These are phyloP conservation scores for Leptinotarsa undecemlineata DNA, from an alignment of 1,140 invertebrate species.

Conservation along the genomic window DNA sequence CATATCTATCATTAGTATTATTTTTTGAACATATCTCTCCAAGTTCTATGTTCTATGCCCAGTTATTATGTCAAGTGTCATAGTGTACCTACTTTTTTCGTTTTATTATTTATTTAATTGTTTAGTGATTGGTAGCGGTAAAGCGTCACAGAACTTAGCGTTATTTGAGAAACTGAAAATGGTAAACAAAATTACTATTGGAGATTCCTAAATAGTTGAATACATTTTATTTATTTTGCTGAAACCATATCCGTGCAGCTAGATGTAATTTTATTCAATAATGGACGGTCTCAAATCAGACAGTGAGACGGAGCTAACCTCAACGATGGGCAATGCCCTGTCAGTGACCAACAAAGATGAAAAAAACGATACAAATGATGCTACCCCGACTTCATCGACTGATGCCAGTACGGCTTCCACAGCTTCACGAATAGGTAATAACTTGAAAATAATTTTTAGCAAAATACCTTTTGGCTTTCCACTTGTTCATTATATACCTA, in stretches of 20 bases:
- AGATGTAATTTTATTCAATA: conserved; percentile 65
- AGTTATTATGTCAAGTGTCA: too few relatives aligned
- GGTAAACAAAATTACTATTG: conserved; percentile 11
- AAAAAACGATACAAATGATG: conserved; percentile 46
- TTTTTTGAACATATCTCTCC: too few relatives aligned
- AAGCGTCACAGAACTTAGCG: conserved; percentile 4
- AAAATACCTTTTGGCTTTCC: not conserved
- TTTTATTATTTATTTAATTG: not conserved
- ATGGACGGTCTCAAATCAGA: conserved; percentile 43
- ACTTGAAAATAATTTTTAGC: not conserved
- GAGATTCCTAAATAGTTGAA: not conserved
- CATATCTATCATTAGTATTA: too few relatives aligned
- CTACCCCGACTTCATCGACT: conserved; percentile 48
- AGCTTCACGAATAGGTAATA: conserved; percentile 36
- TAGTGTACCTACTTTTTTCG: too few relatives aligned
- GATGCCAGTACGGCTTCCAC: conserved; percentile 41
- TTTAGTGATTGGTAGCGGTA: conserved; percentile 3
- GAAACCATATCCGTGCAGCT: not conserved
- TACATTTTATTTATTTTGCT: too few relatives aligned
- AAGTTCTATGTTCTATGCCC: too few relatives aligned
- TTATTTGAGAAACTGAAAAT: conserved; percentile 10
- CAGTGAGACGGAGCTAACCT: conserved; percentile 45
- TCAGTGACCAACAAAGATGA: conserved; percentile 41
- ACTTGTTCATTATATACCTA: conserved; percentile 3
- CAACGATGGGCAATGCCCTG: conserved; percentile 41